Evolutionary conservation across 2,888 invertebrate species (phyloP).

Genomic region (Leptura quadrifasciata): DNA sequence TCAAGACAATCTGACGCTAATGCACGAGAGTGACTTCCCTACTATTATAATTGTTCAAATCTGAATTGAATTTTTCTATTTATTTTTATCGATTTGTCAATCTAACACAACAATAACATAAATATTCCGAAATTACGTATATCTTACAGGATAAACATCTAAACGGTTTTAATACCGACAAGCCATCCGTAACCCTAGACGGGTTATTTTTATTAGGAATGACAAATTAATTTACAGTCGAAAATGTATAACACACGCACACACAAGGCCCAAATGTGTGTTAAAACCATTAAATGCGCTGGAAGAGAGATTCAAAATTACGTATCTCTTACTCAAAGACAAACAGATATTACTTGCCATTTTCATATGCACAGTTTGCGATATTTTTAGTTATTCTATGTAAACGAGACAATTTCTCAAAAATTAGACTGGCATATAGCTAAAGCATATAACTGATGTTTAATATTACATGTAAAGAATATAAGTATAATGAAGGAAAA

Average conservation of each 20-base stretch:
- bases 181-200: conserved; percentile 39
- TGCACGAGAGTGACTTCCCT: background rate
- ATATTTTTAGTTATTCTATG: no score
- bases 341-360: background rate
- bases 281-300: conserved; percentile 53
- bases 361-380: background rate
- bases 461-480: no score
- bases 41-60: background rate
- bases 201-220: conserved; percentile 54
- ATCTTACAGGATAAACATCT: conserved; percentile 41
- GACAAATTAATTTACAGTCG: conserved; percentile 57
- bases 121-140: conserved; percentile 34
- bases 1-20: conserved; percentile 1
- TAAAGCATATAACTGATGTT: no score
- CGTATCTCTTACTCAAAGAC: background rate
- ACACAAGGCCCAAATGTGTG: conserved; percentile 53
- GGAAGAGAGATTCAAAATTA: conserved; percentile 49
- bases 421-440: no score
- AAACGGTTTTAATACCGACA: conserved; percentile 34
- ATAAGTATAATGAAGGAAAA: no score
- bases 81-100: conserved; percentile 16
- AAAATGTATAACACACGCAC: conserved; percentile 58
- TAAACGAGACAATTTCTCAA: no score
- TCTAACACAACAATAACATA: conserved; percentile 28
- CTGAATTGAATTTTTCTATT: background rate